These are phyloP conservation scores for Myotis lucifugus DNA, from an alignment of 2,113 vertebrate species.

Conservation along the genomic window DNA sequence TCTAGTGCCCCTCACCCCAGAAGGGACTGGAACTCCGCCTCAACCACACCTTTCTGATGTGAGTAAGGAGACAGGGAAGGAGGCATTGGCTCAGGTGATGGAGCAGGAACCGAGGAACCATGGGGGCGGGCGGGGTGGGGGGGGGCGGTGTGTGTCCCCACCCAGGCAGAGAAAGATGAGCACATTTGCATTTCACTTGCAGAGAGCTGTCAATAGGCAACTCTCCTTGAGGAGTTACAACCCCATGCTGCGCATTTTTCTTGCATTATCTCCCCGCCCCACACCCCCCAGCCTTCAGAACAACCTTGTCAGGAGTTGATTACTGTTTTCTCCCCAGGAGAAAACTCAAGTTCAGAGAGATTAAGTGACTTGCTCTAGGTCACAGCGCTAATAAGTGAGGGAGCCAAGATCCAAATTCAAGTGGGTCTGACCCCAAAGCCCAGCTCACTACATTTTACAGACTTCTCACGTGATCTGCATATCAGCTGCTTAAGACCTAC, in stretches of 20 bases:
- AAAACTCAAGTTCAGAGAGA: not conserved
- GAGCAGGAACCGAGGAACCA: not conserved
- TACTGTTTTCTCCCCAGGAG: not conserved
- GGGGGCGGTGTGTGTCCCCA: no score
- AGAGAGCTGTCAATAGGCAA: not conserved
- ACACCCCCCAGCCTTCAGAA: not conserved
- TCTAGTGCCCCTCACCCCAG: no score
- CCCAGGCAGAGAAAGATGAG: not conserved
- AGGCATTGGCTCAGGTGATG: not conserved
- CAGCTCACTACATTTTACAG: not conserved
- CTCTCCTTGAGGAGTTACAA: no score
- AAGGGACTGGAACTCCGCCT: not conserved
- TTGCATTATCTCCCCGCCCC: no score
- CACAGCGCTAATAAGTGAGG: not conserved
- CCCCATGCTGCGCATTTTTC: not conserved
- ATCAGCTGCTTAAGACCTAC: not conserved
- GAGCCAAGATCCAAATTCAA: not conserved
- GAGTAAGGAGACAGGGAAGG: no score
- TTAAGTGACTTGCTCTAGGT: not conserved
- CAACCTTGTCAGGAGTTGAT: not conserved
- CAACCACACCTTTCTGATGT: not conserved
- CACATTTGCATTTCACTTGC: not conserved
- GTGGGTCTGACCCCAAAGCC: not conserved
- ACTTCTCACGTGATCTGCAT: not conserved
- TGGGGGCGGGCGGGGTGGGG: not conserved